phyloP scores from a whole-genome alignment of 2,113 vertebrate genomes.

The Platichthys stellatus region DNA sequence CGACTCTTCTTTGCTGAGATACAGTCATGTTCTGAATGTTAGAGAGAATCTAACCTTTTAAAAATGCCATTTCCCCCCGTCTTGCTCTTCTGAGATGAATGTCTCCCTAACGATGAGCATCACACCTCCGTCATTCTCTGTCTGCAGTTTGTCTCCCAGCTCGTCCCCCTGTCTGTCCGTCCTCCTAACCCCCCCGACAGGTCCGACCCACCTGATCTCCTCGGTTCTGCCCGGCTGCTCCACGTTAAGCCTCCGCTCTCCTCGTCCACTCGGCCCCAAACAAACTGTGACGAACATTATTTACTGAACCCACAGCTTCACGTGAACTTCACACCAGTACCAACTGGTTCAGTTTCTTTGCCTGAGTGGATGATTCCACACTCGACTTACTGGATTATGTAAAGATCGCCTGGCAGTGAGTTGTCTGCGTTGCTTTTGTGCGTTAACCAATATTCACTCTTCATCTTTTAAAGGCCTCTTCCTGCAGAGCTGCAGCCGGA shows the following conservation, averaged over 20 bases:
- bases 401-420: constrained; percentile 67
- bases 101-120: constrained; percentile 24
- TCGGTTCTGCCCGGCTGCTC: constrained; percentile 22
- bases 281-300: neutral
- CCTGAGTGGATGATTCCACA: constrained; percentile 44
- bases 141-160: constrained; percentile 18
- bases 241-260: constrained; percentile 21
- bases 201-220: too few relatives aligned
- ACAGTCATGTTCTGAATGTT: constrained; percentile 21
- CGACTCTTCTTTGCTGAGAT: too few relatives aligned
- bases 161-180: too few relatives aligned
- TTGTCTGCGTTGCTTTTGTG: constrained; percentile 27
- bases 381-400: constrained; percentile 62
- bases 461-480: constrained; percentile 21
- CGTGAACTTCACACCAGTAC: neutral
- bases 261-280: neutral
- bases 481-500: constrained; percentile 11
- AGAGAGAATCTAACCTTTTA: constrained; percentile 6
- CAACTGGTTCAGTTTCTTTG: constrained; percentile 12
- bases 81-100: constrained; percentile 17
- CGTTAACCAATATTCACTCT: constrained; percentile 11
- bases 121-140: constrained; percentile 38
- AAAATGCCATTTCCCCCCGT: constrained; percentile 12
- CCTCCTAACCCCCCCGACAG: too few relatives aligned
- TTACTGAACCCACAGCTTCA: constrained; percentile 9